Evolutionary conservation across 2,797 vertebrate genomes (phyloP), one percentile per base, ranked within the genome.

Genomic region (Poeciliopsis turneri): DNA sequence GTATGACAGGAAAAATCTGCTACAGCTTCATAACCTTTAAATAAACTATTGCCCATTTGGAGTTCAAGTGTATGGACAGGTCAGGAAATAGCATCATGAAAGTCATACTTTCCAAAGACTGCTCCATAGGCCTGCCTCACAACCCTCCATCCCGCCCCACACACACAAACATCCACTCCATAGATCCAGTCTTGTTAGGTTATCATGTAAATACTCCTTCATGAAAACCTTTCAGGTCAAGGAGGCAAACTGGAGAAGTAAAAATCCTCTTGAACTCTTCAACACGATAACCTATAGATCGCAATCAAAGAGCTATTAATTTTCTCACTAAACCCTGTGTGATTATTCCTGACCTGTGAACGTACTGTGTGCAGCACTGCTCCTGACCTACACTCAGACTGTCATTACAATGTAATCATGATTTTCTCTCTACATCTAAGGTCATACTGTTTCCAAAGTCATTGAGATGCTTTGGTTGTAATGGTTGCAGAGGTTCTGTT

Each of bases 301-400:
- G 76, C 84, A 91, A 92, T 92, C 84, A 90, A 72, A 39, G 70
- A 82, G 81, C 76, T 59, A 88, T 89, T 92, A 5, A 78, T 90
- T 90, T 47, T 78, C 76, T 64, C 68, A 0, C 72, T 61, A 79
- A 84, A 78, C 41, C 76, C 49, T 68, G 70, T 72, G 64, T 86
- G 77, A 85, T 91, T 85, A 49, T 71, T 76, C 68, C 30, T 76
- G 74, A 71, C 73, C 74, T 18, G 28, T 70, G 30, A 57, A 68
- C 43, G 25, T 4, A 36, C 2, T 39, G 53, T 49, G 20, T 51
- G 68, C 45, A 64, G 59, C 46, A 61, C n/a, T 49, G 25, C 15
- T 76, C 25, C n/a, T 64, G 55, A 49, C 74, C 53, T 72, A 55
- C 49, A 46, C 51, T 64, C 76, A 30, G 39, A 25, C 78, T 80